These are phyloP conservation scores for Caenorhabditis parvicauda DNA, from an alignment of 2,888 invertebrate species.

Conservation along the genomic window DNA sequence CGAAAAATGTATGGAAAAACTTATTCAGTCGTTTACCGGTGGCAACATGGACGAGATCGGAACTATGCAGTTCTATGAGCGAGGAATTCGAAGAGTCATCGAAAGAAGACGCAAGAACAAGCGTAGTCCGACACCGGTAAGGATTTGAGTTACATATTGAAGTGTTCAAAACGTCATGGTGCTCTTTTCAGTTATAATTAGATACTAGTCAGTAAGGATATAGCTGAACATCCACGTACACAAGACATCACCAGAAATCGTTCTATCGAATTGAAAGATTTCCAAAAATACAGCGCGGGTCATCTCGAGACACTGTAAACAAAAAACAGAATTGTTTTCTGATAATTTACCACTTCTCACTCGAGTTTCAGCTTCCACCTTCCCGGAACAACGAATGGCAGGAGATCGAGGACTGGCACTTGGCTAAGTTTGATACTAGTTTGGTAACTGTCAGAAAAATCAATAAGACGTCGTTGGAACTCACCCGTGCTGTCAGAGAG, in stretches of 20 bases:
- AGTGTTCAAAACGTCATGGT: too few species aligned
- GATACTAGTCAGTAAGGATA: too few species aligned
- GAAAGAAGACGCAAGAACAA: conserved; percentile 3
- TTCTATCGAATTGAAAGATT: neutral
- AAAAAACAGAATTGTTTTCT: neutral
- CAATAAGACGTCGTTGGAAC: conserved; percentile 25
- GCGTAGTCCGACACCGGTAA: neutral
- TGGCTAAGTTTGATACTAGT: conserved; percentile 28
- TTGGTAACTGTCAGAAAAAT: conserved; percentile 33
- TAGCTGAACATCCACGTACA: too few species aligned
- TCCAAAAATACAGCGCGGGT: neutral
- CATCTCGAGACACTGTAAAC: too few species aligned
- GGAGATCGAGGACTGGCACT: conserved; percentile 31
- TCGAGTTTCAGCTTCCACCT: neutral
- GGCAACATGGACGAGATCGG: conserved; percentile 10
- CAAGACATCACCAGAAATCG: too few species aligned
- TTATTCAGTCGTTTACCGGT: conserved; percentile 13
- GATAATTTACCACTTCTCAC: neutral
- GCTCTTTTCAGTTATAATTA: too few species aligned
- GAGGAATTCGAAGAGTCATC: conserved; percentile 23
- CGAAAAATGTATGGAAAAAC: neutral
- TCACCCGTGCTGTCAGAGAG: conserved; percentile 40
- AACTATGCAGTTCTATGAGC: conserved; percentile 31
- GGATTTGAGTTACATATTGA: neutral
- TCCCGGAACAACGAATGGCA: conserved; percentile 15